Conservation (phyloP, 2,888 invertebrate species). For the Lasiommata megera region DNA sequence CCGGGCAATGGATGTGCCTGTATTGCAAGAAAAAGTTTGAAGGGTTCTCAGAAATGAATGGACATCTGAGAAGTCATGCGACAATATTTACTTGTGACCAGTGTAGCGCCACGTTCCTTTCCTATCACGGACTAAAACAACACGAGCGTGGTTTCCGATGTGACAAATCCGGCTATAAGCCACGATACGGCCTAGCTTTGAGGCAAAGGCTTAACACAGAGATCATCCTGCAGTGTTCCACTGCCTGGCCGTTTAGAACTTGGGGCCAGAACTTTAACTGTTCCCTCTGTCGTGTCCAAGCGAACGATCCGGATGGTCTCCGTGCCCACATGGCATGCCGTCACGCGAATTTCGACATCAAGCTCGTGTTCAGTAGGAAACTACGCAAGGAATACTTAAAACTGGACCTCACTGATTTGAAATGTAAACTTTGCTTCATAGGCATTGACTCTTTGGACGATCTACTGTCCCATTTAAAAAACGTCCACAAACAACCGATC, state of each 20-base stretch:
- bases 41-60: slow-evolving; percentile 70
- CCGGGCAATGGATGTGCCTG: slow-evolving; percentile 66
- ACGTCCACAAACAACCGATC: slow-evolving; percentile 70
- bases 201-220: slow-evolving; percentile 71
- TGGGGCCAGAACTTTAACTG: slow-evolving; percentile 76
- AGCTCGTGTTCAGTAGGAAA: slow-evolving; percentile 67
- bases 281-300: slow-evolving; percentile 67
- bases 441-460: slow-evolving; percentile 64
- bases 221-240: slow-evolving; percentile 70
- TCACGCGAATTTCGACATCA: slow-evolving; percentile 66
- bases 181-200: slow-evolving; percentile 65
- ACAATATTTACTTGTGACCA: slow-evolving; percentile 72
- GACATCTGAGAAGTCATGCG: slow-evolving; percentile 65
- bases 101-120: slow-evolving; percentile 67
- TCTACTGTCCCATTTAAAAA: slow-evolving; percentile 62
- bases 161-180: slow-evolving; percentile 67
- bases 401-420: slow-evolving; percentile 69
- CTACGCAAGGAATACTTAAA: slow-evolving; percentile 69
- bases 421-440: slow-evolving; percentile 69
- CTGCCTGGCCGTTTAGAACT: slow-evolving; percentile 69
- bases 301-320: slow-evolving; percentile 69
- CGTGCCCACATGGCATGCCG: slow-evolving; percentile 67
- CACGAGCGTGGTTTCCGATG: slow-evolving; percentile 71
- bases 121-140: slow-evolving; percentile 65
- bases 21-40: slow-evolving; percentile 67